phyloP scores from a whole-genome alignment of 2,797 vertebrate species.

The Capromys pilorides region DNA sequence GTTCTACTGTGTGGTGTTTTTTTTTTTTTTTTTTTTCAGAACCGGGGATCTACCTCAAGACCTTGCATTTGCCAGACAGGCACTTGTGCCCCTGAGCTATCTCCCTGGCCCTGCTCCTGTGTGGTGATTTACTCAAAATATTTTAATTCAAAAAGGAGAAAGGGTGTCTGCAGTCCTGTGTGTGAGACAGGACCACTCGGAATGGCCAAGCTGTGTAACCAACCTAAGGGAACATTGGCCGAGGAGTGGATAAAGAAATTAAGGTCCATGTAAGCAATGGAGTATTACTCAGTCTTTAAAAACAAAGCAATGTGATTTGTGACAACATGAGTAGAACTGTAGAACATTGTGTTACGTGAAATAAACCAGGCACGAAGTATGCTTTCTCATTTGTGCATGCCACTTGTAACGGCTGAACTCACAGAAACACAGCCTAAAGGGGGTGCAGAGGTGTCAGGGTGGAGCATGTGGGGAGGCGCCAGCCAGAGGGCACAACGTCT shows the following conservation, averaged over 20 bases:
- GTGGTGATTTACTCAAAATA: neutral
- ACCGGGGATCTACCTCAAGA: too few species aligned
- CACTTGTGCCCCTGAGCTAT: too few species aligned
- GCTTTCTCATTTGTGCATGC: neutral
- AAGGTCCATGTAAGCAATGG: neutral
- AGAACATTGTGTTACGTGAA: neutral
- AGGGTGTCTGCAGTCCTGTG: neutral
- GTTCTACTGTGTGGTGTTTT: neutral
- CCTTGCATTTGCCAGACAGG: too few species aligned
- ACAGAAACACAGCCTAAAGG: neutral
- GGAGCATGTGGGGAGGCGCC: neutral
- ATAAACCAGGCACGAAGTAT: neutral
- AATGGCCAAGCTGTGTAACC: neutral
- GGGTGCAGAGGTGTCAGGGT: neutral
- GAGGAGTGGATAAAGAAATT: neutral
- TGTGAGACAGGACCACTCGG: neutral
- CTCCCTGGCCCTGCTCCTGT: too few species aligned
- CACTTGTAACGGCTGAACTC: neutral
- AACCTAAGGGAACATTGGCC: neutral
- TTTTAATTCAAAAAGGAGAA: neutral
- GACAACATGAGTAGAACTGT: neutral
- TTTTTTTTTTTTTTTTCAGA: too few species aligned
- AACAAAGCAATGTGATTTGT: neutral
- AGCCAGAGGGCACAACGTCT: neutral
- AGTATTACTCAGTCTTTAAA: neutral